These are phyloP conservation scores for Planiliza haematocheilus DNA, from an alignment of 2,113 vertebrate species.

Conservation along the genomic window DNA sequence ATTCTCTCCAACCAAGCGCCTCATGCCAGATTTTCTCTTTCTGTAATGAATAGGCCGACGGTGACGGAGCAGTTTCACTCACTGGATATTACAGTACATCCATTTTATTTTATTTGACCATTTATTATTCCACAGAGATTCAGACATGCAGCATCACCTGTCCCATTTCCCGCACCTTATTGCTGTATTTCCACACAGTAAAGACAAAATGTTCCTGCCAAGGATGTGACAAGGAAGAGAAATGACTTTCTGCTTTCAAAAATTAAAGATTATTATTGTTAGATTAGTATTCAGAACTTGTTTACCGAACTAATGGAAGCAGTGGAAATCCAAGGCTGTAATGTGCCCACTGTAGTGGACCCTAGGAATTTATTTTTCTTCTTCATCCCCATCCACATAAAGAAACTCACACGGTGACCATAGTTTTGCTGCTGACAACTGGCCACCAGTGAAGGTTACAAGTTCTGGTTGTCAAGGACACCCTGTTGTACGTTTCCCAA, in stretches of 20 bases:
- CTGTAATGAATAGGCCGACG: conserved; percentile 35
- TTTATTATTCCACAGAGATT: not conserved
- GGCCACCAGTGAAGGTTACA: too few species aligned
- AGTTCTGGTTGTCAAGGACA: too few species aligned
- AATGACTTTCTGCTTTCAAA: not conserved
- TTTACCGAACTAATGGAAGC: too few species aligned
- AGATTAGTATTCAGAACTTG: too few species aligned
- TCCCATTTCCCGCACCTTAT: not conserved
- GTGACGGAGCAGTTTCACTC: conserved; percentile 45
- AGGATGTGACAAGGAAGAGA: not conserved
- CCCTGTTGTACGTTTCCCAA: too few species aligned
- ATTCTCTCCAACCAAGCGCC: conserved; percentile 28
- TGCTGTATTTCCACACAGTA: not conserved
- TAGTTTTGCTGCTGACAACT: too few species aligned
- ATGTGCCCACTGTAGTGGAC: too few species aligned
- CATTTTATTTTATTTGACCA: conserved; percentile 36
- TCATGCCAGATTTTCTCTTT: conserved; percentile 43
- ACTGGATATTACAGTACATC: conserved; percentile 26
- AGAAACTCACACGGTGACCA: too few species aligned
- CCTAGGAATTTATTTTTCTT: too few species aligned
- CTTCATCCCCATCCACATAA: too few species aligned
- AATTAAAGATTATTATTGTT: too few species aligned
- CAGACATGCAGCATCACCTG: not conserved
- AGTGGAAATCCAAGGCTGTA: too few species aligned
- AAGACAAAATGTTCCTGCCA: not conserved